Conservation (phyloP, 2,113 vertebrate species). For the Urocitellus parryii region DNA sequence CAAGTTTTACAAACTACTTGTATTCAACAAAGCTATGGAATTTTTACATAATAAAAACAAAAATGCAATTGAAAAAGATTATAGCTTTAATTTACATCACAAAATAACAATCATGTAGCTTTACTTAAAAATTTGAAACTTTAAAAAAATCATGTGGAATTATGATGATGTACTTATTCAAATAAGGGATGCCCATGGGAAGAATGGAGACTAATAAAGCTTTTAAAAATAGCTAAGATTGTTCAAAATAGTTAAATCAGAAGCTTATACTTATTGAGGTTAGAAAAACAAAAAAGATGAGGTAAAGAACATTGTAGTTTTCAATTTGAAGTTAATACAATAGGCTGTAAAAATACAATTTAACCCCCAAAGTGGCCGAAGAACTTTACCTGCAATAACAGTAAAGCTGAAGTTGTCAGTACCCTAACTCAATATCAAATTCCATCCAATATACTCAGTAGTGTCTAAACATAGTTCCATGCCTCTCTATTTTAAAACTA, state of each 20-base stretch:
- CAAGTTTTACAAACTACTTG: conserved; percentile 42
- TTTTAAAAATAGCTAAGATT: not conserved
- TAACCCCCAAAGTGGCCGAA: not conserved
- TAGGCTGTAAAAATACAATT: conserved; percentile 11
- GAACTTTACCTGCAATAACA: not conserved
- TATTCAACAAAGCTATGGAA: not conserved
- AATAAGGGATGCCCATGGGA: not conserved
- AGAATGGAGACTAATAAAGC: not conserved
- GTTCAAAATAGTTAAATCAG: not conserved
- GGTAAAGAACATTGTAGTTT: not conserved
- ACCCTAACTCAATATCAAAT: not conserved
- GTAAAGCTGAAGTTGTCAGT: not conserved
- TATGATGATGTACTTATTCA: not conserved
- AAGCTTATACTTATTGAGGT: not conserved
- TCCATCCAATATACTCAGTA: not conserved
- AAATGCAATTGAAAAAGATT: conserved; percentile 22
- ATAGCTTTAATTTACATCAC: conserved; percentile 47
- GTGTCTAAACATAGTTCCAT: not conserved
- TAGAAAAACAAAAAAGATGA: not conserved
- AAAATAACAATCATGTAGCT: conserved; percentile 51
- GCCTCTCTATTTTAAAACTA: not conserved
- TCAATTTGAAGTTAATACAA: not conserved
- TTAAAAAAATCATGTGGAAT: not conserved
- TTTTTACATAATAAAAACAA: conserved; percentile 64
- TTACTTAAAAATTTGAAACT: conserved; percentile 51